Percentiles rank a stretch among this genome's conserved stretches.
Evolutionary conservation across 2,797 vertebrate genomes (phyloP).

Genomic region (Fratercula arctica): DNA sequence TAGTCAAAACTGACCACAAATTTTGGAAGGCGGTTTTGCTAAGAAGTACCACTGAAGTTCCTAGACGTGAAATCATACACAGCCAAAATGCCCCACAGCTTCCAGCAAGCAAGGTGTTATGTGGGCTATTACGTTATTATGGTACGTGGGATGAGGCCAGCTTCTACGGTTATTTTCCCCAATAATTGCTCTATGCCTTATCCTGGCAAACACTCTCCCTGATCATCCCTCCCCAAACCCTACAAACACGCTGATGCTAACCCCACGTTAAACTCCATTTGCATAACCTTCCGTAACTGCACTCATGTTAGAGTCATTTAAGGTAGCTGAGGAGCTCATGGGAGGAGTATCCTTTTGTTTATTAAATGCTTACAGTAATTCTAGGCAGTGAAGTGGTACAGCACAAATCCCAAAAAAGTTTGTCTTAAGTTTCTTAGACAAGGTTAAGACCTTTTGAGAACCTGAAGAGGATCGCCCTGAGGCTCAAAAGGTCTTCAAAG

Average conservation of each 20-base stretch:
- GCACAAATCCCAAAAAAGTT: neutral
- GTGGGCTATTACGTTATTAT: neutral
- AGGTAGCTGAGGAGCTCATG: neutral
- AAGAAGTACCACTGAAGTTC: neutral
- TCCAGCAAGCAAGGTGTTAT: neutral
- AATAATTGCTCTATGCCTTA: rapidly evolving
- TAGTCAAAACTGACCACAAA: neutral
- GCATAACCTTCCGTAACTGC: neutral
- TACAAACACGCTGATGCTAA: neutral
- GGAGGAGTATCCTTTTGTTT: neutral
- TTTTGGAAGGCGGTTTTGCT: neutral
- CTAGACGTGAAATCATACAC: neutral
- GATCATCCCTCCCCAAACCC: neutral
- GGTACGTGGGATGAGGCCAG: neutral
- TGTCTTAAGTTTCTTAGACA: neutral
- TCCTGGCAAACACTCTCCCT: neutral
- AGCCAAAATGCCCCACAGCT: neutral
- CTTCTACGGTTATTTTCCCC: neutral
- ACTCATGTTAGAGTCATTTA: neutral
- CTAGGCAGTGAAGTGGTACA: neutral
- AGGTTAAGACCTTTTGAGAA: neutral
- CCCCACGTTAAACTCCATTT: neutral
- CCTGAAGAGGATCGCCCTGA: neutral
- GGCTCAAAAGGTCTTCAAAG: neutral
- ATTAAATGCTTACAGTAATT: neutral